Conservation (phyloP, 2,113 vertebrate species). For the Hyperoodon ampullatus region DNA sequence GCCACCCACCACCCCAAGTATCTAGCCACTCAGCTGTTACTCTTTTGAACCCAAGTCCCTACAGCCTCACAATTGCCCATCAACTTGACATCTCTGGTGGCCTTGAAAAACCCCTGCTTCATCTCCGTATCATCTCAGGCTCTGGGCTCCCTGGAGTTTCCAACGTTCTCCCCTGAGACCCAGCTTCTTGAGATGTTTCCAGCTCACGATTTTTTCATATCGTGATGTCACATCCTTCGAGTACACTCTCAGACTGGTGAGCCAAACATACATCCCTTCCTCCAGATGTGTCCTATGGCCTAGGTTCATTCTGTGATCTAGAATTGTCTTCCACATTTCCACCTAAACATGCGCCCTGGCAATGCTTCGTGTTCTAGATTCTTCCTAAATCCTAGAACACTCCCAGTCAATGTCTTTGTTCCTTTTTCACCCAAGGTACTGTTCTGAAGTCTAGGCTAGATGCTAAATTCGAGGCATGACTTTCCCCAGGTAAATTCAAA, state of each 20-base stretch:
- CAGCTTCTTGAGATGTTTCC: conserved; percentile 32
- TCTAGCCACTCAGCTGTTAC: background rate
- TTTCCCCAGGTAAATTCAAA: background rate
- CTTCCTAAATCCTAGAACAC: background rate
- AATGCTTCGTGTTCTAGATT: background rate
- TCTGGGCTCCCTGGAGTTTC: background rate
- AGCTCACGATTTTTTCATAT: background rate
- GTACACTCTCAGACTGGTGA: background rate
- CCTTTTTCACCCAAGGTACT: background rate
- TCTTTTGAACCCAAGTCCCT: background rate
- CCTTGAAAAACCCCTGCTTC: background rate
- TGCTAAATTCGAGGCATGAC: background rate
- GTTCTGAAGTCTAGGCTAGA: background rate
- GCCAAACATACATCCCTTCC: background rate
- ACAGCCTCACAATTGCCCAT: background rate
- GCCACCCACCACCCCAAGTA: no score
- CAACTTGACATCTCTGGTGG: background rate
- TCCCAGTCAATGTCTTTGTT: background rate
- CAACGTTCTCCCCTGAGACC: background rate
- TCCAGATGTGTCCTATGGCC: background rate
- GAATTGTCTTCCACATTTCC: background rate
- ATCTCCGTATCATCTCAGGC: background rate
- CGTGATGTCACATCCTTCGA: background rate
- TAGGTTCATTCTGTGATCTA: background rate
- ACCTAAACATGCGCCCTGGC: background rate